A percentile compares a stretch with the other conserved stretches of the same genome.
Conservation (phyloP, 2,888 invertebrate species). For the Mythimna impura region DNA sequence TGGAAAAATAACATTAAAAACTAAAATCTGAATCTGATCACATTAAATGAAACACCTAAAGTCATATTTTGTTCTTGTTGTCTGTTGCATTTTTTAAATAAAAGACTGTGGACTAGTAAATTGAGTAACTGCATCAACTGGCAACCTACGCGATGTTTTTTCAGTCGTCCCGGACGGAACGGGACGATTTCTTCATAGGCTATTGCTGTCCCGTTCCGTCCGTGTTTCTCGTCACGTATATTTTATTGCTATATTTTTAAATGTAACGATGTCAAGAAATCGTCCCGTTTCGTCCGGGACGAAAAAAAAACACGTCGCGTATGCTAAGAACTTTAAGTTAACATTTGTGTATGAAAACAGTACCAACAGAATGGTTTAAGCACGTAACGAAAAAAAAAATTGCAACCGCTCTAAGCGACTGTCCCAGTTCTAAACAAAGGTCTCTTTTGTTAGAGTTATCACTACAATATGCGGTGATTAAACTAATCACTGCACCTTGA, state of each 20-base stretch:
- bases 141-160: neutral
- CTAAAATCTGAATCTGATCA: no score
- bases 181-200: no score
- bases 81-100: no score
- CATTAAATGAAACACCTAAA: no score
- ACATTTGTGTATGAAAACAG: constrained; percentile 5
- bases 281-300: no score
- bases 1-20: no score
- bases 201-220: no score
- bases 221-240: no score
- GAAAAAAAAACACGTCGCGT: no score
- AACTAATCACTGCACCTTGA: constrained; percentile 59
- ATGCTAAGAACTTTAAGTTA: neutral
- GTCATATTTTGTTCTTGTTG: no score
- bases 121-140: neutral
- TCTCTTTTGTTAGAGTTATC: constrained; percentile 57
- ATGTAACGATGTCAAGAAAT: no score
- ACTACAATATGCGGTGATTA: constrained; percentile 55
- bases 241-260: no score
- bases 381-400: constrained; percentile 19
- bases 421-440: constrained; percentile 60
- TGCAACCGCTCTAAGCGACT: constrained; percentile 42
- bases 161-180: neutral
- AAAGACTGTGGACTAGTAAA: neutral
- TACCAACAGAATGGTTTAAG: neutral